These are phyloP conservation scores for Phalacrocorax pelagicus DNA, from an alignment of 2,113 vertebrate genomes.

Conservation along the genomic window DNA sequence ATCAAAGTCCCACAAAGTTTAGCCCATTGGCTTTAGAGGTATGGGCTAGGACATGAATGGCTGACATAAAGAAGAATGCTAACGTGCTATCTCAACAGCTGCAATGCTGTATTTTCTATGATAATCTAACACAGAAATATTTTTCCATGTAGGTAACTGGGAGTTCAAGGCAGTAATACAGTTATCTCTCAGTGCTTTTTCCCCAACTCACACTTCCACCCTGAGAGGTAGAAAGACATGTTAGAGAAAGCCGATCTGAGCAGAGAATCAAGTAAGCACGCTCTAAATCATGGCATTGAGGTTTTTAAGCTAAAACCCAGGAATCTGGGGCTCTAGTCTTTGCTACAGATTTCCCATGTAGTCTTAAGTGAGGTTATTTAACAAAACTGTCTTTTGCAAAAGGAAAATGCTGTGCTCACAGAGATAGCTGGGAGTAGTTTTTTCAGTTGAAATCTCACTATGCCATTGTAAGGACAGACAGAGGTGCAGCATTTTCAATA, in stretches of 20 bases:
- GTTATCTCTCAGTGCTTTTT: neutral
- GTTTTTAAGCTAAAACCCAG: neutral
- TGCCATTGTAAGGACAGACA: neutral
- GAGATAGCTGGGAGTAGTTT: neutral
- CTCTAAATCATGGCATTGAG: neutral
- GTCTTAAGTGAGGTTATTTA: neutral
- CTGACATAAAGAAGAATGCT: neutral
- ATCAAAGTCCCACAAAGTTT: neutral
- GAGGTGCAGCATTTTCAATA: neutral
- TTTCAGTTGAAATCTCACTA: neutral
- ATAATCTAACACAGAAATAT: neutral
- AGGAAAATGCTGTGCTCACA: neutral
- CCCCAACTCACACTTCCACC: neutral
- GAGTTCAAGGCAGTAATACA: neutral
- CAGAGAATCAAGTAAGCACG: neutral
- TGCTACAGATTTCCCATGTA: neutral
- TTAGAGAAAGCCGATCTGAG: neutral
- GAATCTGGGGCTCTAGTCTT: neutral
- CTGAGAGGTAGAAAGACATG: neutral
- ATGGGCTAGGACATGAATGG: neutral
- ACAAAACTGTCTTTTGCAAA: neutral
- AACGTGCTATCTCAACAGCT: fast-evolving
- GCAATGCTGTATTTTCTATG: neutral
- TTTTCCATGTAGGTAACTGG: neutral
- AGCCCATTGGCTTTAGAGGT: neutral